Base-by-base conservation (phyloP, 2,888 invertebrate genomes). In the Rotaria socialis region DNA sequence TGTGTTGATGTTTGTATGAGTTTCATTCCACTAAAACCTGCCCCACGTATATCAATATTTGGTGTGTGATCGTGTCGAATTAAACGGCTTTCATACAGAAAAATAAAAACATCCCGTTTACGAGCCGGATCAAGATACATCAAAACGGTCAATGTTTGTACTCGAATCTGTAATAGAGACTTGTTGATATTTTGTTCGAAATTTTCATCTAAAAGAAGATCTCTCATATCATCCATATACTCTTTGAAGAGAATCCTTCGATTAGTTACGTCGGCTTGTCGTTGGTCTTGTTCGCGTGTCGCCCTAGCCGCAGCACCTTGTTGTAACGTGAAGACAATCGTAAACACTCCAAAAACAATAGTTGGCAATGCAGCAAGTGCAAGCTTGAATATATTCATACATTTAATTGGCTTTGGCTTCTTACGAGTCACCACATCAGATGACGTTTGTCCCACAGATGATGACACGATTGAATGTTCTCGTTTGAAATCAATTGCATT, bases 61-160 rank as follows among this genome's bases (percentile, higher is more conserved):
- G 43, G 43, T 43, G 74, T 11, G 7, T 41, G 35, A 75, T 35
- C 43, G 16, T 35, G 41, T 11, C 75, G 75, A 75, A 75, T 75
- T 22, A 75, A 41, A 43, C 22, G 14, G 35, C 41, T 75, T 75
- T 75, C 75, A 75, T 75, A 43, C 35, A 75, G 75, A 75, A 75
- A 75, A 16, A 75, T 2, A 43, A 75, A n/a, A 41, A 75, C 22
- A 75, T 75, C 75, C 14, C 35, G 75, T 75, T 75, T 75, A 5
- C 43, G 75, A 75, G 6, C 41, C 0, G 41, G 11, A 19, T 75
- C 75, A 35, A 75, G 41, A 75, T n/a, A 0, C n/a, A 10, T 60
- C 10, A 60, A n/a, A n/a, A 27, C 60, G 4, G 60, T 60, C n/a
- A 60, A 60, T 60, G 60, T 60, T 60, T 60, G 60, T 2, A 60